Conservation (phyloP, 1,140 invertebrate genomes). For the Pogonomyrmex californicus region DNA sequence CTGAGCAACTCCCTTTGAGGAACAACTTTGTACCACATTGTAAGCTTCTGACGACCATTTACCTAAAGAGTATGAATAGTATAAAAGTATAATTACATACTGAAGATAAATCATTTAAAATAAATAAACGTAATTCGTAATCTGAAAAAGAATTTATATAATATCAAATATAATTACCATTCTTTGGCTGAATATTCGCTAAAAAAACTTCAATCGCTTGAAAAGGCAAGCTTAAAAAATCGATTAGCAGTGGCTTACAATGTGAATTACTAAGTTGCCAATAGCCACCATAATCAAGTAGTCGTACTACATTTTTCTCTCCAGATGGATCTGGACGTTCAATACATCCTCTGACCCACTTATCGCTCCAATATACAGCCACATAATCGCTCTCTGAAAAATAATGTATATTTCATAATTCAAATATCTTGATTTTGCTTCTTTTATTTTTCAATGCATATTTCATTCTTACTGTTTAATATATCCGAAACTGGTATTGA, state of each 20-base stretch:
- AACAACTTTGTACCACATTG: slow-evolving; percentile 74
- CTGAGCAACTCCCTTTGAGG: slow-evolving; percentile 90
- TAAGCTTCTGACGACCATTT: slow-evolving; percentile 93
- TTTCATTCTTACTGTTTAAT: slow-evolving; percentile 87
- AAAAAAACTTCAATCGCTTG: slow-evolving; percentile 98
- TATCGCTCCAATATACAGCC: slow-evolving; percentile 92
- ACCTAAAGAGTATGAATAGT: slow-evolving; percentile 62
- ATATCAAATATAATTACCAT: slow-evolving; percentile 88
- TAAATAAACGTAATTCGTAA: neutral
- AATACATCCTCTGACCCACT: slow-evolving; percentile 96
- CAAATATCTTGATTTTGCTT: neutral
- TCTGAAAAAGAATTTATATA: neutral
- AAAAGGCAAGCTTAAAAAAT: slow-evolving; percentile 97
- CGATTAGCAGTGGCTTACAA: slow-evolving; percentile 95
- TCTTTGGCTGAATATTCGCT: slow-evolving; percentile 94
- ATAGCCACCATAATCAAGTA: slow-evolving; percentile 98
- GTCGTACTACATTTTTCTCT: slow-evolving; percentile 93
- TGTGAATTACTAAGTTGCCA: slow-evolving; percentile 91
- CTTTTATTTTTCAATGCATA: neutral
- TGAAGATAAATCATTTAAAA: neutral
- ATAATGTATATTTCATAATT: slow-evolving; percentile 34
- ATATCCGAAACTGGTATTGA: slow-evolving; percentile 90
- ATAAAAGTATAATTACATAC: slow-evolving; percentile 8
- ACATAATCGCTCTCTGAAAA: slow-evolving; percentile 94
- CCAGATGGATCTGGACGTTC: slow-evolving; percentile 90